Conservation (phyloP, 2,888 invertebrate species). For the Latrodectus elegans region DNA sequence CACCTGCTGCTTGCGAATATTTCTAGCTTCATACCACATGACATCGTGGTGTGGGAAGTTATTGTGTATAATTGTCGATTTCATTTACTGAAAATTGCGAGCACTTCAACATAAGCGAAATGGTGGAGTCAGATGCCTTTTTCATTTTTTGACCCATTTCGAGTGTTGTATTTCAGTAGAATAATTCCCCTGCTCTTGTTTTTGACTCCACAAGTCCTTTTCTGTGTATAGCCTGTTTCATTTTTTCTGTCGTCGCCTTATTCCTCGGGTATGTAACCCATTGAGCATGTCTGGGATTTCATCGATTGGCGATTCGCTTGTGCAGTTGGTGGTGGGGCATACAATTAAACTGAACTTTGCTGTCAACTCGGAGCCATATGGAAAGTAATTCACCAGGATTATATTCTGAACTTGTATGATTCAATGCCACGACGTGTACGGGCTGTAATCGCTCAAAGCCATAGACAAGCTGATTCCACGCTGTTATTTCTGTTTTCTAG, state of each 20-base stretch:
- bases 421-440: neutral
- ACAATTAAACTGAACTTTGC: neutral
- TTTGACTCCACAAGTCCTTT: neutral
- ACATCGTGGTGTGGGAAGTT: neutral
- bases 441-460: neutral
- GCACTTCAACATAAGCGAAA: neutral
- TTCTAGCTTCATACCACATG: neutral
- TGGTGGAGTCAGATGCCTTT: neutral
- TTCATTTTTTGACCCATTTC: neutral
- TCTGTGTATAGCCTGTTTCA: neutral
- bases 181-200: neutral
- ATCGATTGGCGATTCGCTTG: neutral
- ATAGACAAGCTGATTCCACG: neutral
- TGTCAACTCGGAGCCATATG: neutral
- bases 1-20: neutral
- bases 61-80: neutral
- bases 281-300: neutral
- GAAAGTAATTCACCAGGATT: neutral
- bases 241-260: neutral
- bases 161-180: neutral
- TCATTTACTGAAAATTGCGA: neutral
- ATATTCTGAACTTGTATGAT: neutral
- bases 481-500: neutral
- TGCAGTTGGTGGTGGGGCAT: neutral
- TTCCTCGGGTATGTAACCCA: neutral